Conservation (phyloP, 2,888 invertebrate species). For the Ophioninae sp. region DNA sequence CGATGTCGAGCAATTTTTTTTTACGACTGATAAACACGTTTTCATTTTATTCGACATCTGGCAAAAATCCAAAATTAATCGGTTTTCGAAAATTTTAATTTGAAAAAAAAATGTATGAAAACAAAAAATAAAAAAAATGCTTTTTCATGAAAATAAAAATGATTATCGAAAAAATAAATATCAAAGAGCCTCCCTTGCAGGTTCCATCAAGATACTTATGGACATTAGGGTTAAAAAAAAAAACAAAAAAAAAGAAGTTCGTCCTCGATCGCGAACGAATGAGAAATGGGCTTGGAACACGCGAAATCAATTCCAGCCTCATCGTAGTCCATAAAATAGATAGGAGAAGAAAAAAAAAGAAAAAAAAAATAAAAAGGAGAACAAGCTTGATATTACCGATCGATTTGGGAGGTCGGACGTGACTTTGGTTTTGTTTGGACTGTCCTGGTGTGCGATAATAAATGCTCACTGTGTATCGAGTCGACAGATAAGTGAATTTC, state of each 20-base stretch:
- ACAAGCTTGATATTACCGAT: constrained; percentile 14
- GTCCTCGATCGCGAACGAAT: neutral
- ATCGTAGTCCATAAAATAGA: neutral
- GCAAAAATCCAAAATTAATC: no score
- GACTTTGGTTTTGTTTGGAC: neutral
- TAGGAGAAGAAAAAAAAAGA: neutral
- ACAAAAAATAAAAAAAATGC: no score
- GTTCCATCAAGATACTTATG: neutral
- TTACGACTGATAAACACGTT: neutral
- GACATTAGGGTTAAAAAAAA: neutral
- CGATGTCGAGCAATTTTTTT: neutral
- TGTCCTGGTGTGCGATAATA: constrained; percentile 12
- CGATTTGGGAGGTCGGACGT: constrained; percentile 5
- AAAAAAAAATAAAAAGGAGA: neutral
- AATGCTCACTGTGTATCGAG: constrained; percentile 10
- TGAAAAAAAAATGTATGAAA: no score
- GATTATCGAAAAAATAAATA: no score
- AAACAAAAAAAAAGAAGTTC: neutral
- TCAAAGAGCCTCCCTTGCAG: neutral
- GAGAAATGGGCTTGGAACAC: neutral
- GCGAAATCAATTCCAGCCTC: neutral
- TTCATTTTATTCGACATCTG: neutral
- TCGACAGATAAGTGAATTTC: neutral
- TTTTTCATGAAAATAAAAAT: no score
- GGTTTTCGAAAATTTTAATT: no score